These are phyloP conservation scores for Thecocarcelia acutangulata DNA, from an alignment of 2,888 invertebrate species.

Conservation along the genomic window DNA sequence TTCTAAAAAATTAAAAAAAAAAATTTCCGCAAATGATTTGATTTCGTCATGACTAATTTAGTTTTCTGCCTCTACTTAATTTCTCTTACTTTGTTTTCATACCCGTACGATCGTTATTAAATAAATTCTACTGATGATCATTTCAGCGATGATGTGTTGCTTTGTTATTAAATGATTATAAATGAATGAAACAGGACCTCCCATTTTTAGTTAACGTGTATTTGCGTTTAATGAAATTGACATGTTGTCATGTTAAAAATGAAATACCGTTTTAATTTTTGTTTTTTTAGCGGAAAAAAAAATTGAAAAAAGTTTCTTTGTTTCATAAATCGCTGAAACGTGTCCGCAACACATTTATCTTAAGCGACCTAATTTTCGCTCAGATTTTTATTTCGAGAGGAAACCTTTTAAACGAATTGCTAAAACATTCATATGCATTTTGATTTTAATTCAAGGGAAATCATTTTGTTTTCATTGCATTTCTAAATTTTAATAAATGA, in stretches of 20 bases:
- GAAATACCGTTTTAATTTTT: constrained; percentile 57
- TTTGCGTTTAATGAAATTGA: constrained; percentile 68
- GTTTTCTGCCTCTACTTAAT: constrained; percentile 4
- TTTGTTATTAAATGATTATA: constrained; percentile 42
- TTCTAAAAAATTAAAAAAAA: background rate
- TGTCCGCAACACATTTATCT: constrained; percentile 68
- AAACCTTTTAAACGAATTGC: constrained; percentile 16
- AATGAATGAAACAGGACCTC: constrained; percentile 62
- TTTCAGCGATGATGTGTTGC: constrained; percentile 33
- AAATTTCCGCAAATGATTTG: background rate
- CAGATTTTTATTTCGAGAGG: constrained; percentile 40
- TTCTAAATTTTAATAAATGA: constrained; percentile 59
- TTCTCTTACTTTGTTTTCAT: constrained; percentile 18
- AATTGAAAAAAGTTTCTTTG: constrained; percentile 58
- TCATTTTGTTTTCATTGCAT: constrained; percentile 35
- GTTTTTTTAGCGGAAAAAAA: constrained; percentile 7
- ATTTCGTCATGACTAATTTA: constrained; percentile 38
- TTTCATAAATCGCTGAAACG: constrained; percentile 67
- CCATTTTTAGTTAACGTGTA: constrained; percentile 54
- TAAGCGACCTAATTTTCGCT: constrained; percentile 55
- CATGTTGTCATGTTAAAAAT: constrained; percentile 64
- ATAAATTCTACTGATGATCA: constrained; percentile 21
- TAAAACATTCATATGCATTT: constrained; percentile 5
- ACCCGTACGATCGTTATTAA: constrained; percentile 11
- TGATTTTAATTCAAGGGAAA: constrained; percentile 52